A percentile compares a stretch with the other conserved stretches of the same genome.
phyloP scores from a whole-genome alignment of 1,140 invertebrate genomes.

The Liolophura sinensis region DNA sequence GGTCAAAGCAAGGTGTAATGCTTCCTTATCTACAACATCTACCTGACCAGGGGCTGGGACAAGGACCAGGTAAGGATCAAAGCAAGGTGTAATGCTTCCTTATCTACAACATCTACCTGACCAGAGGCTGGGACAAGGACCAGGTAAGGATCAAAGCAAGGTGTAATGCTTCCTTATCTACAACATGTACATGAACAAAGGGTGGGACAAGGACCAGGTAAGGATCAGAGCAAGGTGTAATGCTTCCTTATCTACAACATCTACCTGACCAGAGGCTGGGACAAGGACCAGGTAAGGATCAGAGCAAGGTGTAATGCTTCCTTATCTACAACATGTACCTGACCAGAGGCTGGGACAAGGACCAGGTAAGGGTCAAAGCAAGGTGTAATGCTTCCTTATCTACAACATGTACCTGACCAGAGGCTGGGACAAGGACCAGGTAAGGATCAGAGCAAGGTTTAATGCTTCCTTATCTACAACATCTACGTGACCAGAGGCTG shows the following conservation, averaged over 20 bases:
- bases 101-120: slow-evolving; percentile 52
- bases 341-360: slow-evolving; percentile 53
- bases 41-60: slow-evolving; percentile 55
- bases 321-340: slow-evolving; percentile 54
- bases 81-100: no score
- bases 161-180: no score
- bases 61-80: slow-evolving; percentile 47
- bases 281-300: slow-evolving; percentile 42
- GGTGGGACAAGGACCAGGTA: no score
- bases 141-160: no score
- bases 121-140: slow-evolving; percentile 52
- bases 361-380: slow-evolving; percentile 34
- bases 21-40: slow-evolving; percentile 53
- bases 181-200: no score
- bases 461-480: slow-evolving; percentile 42
- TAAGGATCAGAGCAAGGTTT: slow-evolving; percentile 1
- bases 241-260: slow-evolving; percentile 53
- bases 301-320: slow-evolving; percentile 18
- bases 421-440: slow-evolving; percentile 27
- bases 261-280: slow-evolving; percentile 55
- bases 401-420: slow-evolving; percentile 32
- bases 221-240: no score
- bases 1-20: slow-evolving; percentile 8
- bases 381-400: slow-evolving; percentile 14
- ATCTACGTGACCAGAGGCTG: slow-evolving; percentile 57